Base-by-base conservation (phyloP, 2,113 vertebrate genomes). In the Equus quagga region DNA sequence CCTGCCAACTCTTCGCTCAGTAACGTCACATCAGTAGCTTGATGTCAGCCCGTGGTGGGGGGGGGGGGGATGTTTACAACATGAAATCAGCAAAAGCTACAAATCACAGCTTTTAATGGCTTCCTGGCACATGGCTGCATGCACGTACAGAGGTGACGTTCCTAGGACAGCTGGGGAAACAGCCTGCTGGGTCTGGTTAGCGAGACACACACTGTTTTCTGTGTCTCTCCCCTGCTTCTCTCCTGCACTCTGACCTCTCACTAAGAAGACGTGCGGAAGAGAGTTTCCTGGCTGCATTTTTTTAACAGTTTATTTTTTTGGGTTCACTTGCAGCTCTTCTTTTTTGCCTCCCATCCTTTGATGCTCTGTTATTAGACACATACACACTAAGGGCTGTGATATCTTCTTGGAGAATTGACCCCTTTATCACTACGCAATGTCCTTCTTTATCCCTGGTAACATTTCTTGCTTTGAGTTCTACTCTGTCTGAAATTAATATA, bases 101-200 rank as follows among this genome's bases (percentile, higher is more conserved):
- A 36, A 6, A 23, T 33, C 46, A 36, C 65, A 28, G 54, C 6
- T 10, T 51, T 31, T 2, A 33, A n/a, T 19, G 19, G 5, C 21
- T 56, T 51, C 5, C 60, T 13, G 24, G 44, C 26, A 14, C 14
- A 14, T 12, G 19, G 15, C 46, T 44, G 49, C 10, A 10, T 1
- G 1, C 0, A 2, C 0, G 9, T 13, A 49, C 49, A n/a, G 3
- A 58, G 15, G 19, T 44, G 9, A 2, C n/a, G 14, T 56, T 2
- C 1, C 49, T 11, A 60, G 21, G n/a, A 24, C 21, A 4, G 11
- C 3, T 15, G 5, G 14, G 36, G 54, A 23, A 24, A 44, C 11
- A 6, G 28, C 54, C 65, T 19, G 2, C 19, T 3, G 24, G 84
- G 12, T 31, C 23, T 18, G 3, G 14, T 11, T 21, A 41, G 69